These are phyloP conservation scores for Sphaerolaimus hirsutus DNA, from an alignment of 2,888 invertebrate species.

Conservation along the genomic window DNA sequence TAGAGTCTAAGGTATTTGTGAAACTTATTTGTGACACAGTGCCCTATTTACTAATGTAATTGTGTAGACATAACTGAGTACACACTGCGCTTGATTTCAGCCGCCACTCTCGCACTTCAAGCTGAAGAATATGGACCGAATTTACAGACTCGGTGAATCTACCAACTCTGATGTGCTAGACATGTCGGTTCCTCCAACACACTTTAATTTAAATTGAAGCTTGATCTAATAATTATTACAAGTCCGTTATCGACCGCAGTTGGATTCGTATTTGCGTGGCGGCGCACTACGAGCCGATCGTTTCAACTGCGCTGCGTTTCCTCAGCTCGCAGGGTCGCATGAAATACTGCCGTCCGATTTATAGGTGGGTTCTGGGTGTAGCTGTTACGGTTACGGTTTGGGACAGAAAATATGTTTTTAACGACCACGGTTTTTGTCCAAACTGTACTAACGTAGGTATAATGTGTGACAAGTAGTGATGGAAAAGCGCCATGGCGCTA, in stretches of 20 bases:
- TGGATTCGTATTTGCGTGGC: constrained; percentile 55
- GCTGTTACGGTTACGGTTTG: too few relatives aligned
- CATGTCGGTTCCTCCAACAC: constrained; percentile 24
- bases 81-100: background rate
- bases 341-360: constrained; percentile 69
- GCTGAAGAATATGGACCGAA: constrained; percentile 38
- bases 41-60: too few relatives aligned
- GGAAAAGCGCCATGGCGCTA: too few relatives aligned
- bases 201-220: background rate
- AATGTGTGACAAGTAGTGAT: too few relatives aligned
- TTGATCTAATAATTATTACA: background rate
- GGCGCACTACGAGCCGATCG: constrained; percentile 42
- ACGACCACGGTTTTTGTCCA: too few relatives aligned
- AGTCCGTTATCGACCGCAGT: constrained; percentile 30
- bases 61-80: too few relatives aligned
- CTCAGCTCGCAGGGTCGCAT: constrained; percentile 61
- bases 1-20: background rate
- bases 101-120: constrained; percentile 13
- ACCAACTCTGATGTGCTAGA: constrained; percentile 53
- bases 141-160: constrained; percentile 41
- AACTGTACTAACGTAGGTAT: too few relatives aligned
- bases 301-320: constrained; percentile 47
- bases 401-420: too few relatives aligned
- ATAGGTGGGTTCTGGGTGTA: constrained; percentile 30
- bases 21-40: too few relatives aligned